These are phyloP conservation scores for Andrena flavipes DNA, from an alignment of 2,888 invertebrate species.

Conservation along the genomic window DNA sequence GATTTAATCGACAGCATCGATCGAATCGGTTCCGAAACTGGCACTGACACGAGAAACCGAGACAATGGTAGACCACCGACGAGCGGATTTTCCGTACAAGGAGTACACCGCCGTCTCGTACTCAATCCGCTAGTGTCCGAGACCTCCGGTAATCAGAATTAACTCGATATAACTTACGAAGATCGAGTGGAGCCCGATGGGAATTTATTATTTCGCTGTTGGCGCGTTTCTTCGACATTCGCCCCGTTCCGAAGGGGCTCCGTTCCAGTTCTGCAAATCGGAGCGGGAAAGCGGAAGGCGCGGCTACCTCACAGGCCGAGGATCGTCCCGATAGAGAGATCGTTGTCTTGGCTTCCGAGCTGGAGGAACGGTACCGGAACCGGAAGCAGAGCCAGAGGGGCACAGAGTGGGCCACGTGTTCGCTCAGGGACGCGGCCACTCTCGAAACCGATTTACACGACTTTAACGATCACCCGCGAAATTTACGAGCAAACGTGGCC, in stretches of 20 bases:
- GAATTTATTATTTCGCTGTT: conserved; percentile 49
- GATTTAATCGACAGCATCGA: conserved; percentile 73
- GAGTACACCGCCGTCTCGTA: conserved; percentile 49
- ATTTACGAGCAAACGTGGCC: conserved; percentile 77
- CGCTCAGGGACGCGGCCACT: conserved; percentile 60
- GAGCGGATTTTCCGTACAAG: conserved; percentile 68
- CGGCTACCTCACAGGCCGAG: background rate
- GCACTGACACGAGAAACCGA: conserved; percentile 69
- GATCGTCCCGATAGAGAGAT: conserved; percentile 23
- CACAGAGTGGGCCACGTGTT: conserved; percentile 37
- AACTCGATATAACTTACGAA: conserved; percentile 50
- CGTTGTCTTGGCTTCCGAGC: conserved; percentile 20
- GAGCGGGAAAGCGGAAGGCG: background rate
- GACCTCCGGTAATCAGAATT: conserved; percentile 69
- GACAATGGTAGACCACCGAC: conserved; percentile 73
- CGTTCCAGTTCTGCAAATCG: background rate
- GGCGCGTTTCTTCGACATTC: background rate
- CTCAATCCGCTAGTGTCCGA: conserved; percentile 49
- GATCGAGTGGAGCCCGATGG: conserved; percentile 30
- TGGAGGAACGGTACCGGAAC: conserved; percentile 21
- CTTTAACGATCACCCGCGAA: conserved; percentile 77
- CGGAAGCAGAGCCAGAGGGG: background rate
- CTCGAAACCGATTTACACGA: conserved; percentile 79
- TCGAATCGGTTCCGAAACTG: conserved; percentile 68
- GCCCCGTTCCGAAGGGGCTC: background rate